phyloP scores from a whole-genome alignment of 1,140 invertebrate species.

The Chrysopa pallens region DNA sequence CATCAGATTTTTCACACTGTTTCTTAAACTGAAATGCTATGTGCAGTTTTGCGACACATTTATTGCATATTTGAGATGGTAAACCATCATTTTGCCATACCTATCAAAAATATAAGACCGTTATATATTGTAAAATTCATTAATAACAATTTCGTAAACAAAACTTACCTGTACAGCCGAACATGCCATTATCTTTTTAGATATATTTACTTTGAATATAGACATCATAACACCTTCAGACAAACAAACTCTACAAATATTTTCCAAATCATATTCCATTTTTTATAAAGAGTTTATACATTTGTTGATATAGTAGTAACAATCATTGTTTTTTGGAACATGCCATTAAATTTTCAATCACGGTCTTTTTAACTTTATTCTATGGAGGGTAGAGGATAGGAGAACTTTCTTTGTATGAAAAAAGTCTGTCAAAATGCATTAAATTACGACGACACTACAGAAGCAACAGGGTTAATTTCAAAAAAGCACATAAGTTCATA shows the following conservation, averaged over 20 bases:
- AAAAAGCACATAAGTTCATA: too few relatives aligned
- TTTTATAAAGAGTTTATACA: neutral
- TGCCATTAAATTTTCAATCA: too few relatives aligned
- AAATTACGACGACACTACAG: too few relatives aligned
- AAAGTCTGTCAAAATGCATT: too few relatives aligned
- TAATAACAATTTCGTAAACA: neutral
- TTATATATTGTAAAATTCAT: slow-evolving; percentile 1
- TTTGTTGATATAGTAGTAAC: too few relatives aligned
- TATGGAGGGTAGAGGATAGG: too few relatives aligned
- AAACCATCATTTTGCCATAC: slow-evolving; percentile 26
- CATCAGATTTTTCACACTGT: slow-evolving; percentile 22
- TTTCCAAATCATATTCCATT: slow-evolving; percentile 18
- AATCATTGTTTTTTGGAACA: too few relatives aligned
- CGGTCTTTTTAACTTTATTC: too few relatives aligned
- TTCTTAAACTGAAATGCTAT: slow-evolving; percentile 25
- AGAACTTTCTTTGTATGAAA: too few relatives aligned
- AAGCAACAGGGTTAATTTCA: too few relatives aligned
- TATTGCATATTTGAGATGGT: slow-evolving; percentile 24
- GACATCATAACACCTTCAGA: slow-evolving; percentile 20
- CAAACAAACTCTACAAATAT: slow-evolving; percentile 23
- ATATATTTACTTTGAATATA: slow-evolving; percentile 23
- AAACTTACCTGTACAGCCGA: slow-evolving; percentile 21
- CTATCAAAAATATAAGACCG: slow-evolving; percentile 10
- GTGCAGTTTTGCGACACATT: slow-evolving; percentile 23
- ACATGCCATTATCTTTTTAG: slow-evolving; percentile 24